These are phyloP conservation scores for Drosophila nigricruria DNA, from an alignment of 2,888 invertebrate genomes.

Conservation along the genomic window DNA sequence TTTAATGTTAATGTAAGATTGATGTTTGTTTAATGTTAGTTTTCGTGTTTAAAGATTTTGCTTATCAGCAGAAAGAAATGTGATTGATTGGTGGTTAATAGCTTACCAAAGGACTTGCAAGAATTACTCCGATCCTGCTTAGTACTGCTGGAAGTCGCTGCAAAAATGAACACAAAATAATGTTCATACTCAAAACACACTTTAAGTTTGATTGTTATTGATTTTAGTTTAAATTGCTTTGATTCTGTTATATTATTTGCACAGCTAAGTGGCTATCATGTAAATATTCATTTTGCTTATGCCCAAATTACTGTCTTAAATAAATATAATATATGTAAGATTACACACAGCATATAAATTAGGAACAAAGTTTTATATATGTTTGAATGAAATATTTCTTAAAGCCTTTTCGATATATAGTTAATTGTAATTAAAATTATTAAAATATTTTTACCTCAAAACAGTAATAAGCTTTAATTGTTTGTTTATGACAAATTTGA, in stretches of 20 bases:
- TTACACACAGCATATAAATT: conserved; percentile 83
- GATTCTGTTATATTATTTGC: conserved; percentile 36
- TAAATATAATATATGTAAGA: conserved; percentile 14
- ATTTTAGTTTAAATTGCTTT: conserved; percentile 38
- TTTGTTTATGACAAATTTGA: not conserved
- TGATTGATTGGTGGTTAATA: conserved; percentile 84
- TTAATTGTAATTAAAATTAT: not conserved
- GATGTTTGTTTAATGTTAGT: conserved; percentile 4
- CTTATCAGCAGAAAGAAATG: conserved; percentile 47
- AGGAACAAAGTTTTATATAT: conserved; percentile 83
- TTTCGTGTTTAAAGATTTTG: conserved; percentile 22
- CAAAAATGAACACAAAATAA: conserved; percentile 87
- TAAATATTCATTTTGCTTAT: conserved; percentile 25
- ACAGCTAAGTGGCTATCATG: conserved; percentile 45
- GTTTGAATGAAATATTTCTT: conserved; percentile 3
- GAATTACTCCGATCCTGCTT: conserved; percentile 98
- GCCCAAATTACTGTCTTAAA: conserved; percentile 22
- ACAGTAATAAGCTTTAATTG: not conserved
- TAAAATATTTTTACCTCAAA: not conserved
- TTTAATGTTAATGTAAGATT: not conserved
- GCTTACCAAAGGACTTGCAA: conserved; percentile 98
- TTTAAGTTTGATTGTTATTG: conserved; percentile 78
- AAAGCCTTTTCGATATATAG: not conserved
- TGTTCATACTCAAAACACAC: conserved; percentile 85
- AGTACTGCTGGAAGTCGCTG: conserved; percentile 98